A percentile compares a stretch with the other conserved stretches of the same genome.
Evolutionary conservation across 2,113 vertebrate species (phyloP).

Genomic region (Passer montanus): DNA sequence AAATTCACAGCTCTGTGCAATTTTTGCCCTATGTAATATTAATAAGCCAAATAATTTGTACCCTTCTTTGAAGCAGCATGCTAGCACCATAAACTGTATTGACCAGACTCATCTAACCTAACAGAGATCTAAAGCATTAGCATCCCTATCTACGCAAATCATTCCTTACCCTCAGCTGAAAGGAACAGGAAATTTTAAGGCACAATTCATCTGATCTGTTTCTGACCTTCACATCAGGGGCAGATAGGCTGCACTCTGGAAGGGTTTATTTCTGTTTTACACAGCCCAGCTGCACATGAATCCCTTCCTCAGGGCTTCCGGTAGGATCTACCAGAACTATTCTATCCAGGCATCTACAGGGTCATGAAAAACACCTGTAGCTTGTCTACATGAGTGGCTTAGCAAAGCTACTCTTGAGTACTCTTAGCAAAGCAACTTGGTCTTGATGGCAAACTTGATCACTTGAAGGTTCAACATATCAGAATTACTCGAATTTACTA

Average conservation of each 20-base stretch:
- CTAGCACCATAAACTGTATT: background rate
- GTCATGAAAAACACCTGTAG: background rate
- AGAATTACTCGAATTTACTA: background rate
- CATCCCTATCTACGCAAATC: background rate
- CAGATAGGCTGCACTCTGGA: background rate
- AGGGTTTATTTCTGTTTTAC: background rate
- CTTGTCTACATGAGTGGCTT: background rate
- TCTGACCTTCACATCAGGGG: background rate
- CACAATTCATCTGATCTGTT: background rate
- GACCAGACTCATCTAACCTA: background rate
- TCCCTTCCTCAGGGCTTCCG: background rate
- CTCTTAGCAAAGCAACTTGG: background rate
- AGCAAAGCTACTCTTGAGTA: background rate
- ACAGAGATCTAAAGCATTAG: background rate
- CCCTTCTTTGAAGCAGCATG: background rate
- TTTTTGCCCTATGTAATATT: background rate
- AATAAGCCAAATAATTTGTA: background rate
- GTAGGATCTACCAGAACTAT: background rate
- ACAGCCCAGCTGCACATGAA: background rate
- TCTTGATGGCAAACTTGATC: background rate
- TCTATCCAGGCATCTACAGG: background rate
- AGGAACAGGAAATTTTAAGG: background rate
- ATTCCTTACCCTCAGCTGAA: background rate
- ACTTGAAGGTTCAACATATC: background rate
- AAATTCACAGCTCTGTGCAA: background rate